phyloP scores from a whole-genome alignment of 2,797 vertebrate species.

The Tiaroga cobitis region DNA sequence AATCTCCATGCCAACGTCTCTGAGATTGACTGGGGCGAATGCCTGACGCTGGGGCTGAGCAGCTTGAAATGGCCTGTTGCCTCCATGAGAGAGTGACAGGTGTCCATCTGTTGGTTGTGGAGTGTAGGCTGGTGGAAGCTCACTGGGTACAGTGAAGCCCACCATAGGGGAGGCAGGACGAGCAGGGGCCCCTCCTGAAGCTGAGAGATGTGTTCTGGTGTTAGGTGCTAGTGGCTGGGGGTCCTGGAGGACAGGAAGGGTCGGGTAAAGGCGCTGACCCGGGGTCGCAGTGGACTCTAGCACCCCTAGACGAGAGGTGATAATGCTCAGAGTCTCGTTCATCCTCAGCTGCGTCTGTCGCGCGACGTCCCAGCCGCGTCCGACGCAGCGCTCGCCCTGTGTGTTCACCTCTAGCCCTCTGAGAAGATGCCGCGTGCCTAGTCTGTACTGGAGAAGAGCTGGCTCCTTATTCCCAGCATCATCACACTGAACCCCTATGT shows the following conservation, averaged over 20 bases:
- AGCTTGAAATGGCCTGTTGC: conserved; percentile 65
- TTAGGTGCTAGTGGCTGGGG: conserved; percentile 56
- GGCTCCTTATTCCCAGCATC: conserved; percentile 79
- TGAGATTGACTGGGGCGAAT: conserved; percentile 71
- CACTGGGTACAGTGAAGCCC: conserved; percentile 58
- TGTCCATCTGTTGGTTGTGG: conserved; percentile 71
- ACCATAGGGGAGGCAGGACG: conserved; percentile 37
- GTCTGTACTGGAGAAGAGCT: conserved; percentile 81
- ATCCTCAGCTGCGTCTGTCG: conserved; percentile 88
- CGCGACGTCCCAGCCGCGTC: conserved; percentile 82
- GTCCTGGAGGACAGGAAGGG: conserved; percentile 68
- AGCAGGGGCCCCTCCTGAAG: conserved; percentile 52
- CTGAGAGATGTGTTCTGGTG: conserved; percentile 45
- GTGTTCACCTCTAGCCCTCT: conserved; percentile 81
- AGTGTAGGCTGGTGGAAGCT: conserved; percentile 76
- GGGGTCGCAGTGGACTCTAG: conserved; percentile 69
- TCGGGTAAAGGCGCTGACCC: conserved; percentile 60
- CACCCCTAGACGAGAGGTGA: conserved; percentile 75
- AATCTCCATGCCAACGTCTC: conserved; percentile 81
- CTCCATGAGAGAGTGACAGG: conserved; percentile 64
- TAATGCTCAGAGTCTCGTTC: conserved; percentile 80
- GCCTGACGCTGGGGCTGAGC: conserved; percentile 73
- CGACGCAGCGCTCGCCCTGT: conserved; percentile 66
- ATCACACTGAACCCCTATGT: conserved; percentile 83
- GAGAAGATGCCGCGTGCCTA: conserved; percentile 81